phyloP scores from a whole-genome alignment of 2,113 vertebrate genomes.

The Muscicapa adusta region DNA sequence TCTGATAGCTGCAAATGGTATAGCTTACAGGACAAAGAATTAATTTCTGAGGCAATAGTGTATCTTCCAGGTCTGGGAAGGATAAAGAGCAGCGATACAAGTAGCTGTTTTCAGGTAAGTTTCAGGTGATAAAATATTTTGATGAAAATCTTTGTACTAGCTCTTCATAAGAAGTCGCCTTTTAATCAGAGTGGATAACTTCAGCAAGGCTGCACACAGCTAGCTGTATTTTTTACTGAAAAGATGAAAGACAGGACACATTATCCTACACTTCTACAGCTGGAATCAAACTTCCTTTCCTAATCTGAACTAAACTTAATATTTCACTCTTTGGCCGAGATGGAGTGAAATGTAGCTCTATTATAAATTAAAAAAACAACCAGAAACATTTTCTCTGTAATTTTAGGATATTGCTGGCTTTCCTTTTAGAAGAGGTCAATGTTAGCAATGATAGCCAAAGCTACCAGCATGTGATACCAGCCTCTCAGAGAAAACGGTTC shows the following conservation, averaged over 20 bases:
- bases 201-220: slow-evolving; percentile 41
- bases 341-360: background rate
- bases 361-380: background rate
- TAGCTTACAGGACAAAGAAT: slow-evolving; percentile 47
- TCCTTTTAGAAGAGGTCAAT: background rate
- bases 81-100: slow-evolving; percentile 27
- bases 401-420: background rate
- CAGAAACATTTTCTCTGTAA: background rate
- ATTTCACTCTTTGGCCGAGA: slow-evolving; percentile 39
- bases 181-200: slow-evolving; percentile 41
- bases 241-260: slow-evolving; percentile 38
- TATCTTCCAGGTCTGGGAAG: background rate
- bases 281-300: slow-evolving; percentile 25
- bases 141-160: slow-evolving; percentile 27
- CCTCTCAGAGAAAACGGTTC: background rate
- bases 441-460: background rate
- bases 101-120: slow-evolving; percentile 34
- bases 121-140: slow-evolving; percentile 33
- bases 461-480: background rate
- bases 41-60: slow-evolving; percentile 40
- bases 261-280: slow-evolving; percentile 5
- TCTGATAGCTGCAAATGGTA: slow-evolving; percentile 45
- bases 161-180: background rate
- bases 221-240: slow-evolving; percentile 52
- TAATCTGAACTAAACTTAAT: slow-evolving; percentile 2